Percentiles rank a stretch among this genome's conserved stretches.
Conservation (phyloP, 2,888 invertebrate genomes). For the Enchytraeus crypticus region DNA sequence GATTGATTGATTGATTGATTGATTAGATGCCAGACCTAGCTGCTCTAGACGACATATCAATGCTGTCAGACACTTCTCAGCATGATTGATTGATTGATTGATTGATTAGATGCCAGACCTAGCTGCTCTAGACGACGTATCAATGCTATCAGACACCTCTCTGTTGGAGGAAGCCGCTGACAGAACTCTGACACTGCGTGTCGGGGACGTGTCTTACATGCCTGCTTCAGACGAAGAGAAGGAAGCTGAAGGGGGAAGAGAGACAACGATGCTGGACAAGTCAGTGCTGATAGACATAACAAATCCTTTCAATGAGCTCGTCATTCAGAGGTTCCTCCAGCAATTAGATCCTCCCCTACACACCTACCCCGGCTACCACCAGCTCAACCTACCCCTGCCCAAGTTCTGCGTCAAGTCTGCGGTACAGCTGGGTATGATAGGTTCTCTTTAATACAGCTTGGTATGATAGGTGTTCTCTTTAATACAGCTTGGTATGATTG, state of each 20-base stretch:
- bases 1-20: too few relatives aligned
- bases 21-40: too few relatives aligned
- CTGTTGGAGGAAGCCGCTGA: background rate
- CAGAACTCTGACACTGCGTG: background rate
- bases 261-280: too few relatives aligned
- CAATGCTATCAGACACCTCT: background rate
- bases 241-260: too few relatives aligned
- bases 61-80: too few relatives aligned
- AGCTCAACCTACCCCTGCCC: slow-evolving; percentile 19
- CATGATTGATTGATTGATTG: too few relatives aligned
- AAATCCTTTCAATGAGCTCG: slow-evolving; percentile 71
- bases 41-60: too few relatives aligned
- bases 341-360: slow-evolving; percentile 47
- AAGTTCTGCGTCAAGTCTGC: background rate
- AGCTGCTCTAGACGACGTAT: too few relatives aligned
- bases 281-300: slow-evolving; percentile 37
- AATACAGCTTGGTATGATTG: too few relatives aligned
- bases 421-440: slow-evolving; percentile 10
- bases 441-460: background rate
- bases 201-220: background rate
- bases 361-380: slow-evolving; percentile 30
- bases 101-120: too few relatives aligned
- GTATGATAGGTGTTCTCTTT: background rate
- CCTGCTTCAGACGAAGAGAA: background rate
- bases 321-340: slow-evolving; percentile 62